Percentiles rank a stretch among this genome's conserved stretches.
These are phyloP conservation scores for Peromyscus attwateri DNA, from an alignment of 2,797 vertebrate genomes.

Conservation along the genomic window DNA sequence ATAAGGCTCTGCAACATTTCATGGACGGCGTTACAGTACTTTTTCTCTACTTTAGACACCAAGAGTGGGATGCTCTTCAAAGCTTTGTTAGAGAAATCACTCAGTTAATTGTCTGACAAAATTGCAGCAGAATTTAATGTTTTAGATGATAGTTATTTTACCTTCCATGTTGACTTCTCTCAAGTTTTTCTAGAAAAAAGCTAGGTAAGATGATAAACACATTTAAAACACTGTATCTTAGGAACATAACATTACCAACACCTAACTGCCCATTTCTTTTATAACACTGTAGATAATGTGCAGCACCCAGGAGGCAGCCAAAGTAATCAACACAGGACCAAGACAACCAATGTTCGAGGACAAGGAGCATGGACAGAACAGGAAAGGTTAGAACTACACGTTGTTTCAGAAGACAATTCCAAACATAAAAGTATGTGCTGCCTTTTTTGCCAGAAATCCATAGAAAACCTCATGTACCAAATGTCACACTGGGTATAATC, in stretches of 20 bases:
- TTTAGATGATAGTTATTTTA: constrained; percentile 50
- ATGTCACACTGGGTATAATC: constrained; percentile 99
- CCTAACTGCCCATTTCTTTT: constrained; percentile 35
- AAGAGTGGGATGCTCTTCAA: constrained; percentile 47
- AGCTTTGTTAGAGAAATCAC: constrained; percentile 44
- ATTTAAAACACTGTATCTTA: constrained; percentile 60
- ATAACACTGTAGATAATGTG: background rate
- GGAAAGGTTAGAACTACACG: constrained; percentile 42
- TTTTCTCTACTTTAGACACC: constrained; percentile 25
- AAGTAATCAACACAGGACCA: constrained; percentile 51
- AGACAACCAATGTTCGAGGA: background rate
- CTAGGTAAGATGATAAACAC: constrained; percentile 21
- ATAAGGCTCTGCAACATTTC: background rate
- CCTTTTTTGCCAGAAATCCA: constrained; percentile 99
- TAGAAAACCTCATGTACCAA: constrained; percentile 99
- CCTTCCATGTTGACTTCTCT: background rate
- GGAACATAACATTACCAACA: constrained; percentile 31
- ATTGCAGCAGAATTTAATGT: background rate
- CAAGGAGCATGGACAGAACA: constrained; percentile 50
- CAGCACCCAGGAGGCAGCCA: background rate
- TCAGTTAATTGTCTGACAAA: constrained; percentile 52
- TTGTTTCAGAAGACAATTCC: constrained; percentile 67
- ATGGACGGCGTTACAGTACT: background rate
- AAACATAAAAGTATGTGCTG: constrained; percentile 81
- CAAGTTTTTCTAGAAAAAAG: constrained; percentile 50